Base-by-base conservation (phyloP, 2,888 invertebrate genomes). In the Scelioninae gen. 2 region DNA sequence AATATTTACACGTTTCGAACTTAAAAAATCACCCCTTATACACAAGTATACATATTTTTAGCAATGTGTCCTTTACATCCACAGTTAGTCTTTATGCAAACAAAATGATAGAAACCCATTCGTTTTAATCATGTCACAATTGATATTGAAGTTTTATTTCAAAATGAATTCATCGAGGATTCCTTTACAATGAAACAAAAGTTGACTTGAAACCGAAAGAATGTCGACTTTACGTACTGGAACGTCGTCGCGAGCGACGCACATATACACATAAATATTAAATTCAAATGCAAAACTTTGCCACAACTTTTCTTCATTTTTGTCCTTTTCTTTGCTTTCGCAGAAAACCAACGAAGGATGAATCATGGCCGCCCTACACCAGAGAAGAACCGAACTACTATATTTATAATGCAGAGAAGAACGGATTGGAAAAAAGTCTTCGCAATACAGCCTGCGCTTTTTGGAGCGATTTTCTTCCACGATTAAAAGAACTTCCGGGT, bases 401-500 rank as follows among this genome's bases (percentile, higher is more conserved):
- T 87, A 94, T 95, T 80, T 94, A 96, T 87, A 94, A 96, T 75
- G 94, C 96, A 0, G 93, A 94, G 79, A 91, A 91, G 37, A 89
- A 89, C 68, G 93, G 92, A 74, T 87, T 89, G 74, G 90, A 90
- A 43, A 88, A 89, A 86, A 94, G 96, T 68, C 93, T 95, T 9
- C 88, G 97, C 82, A 91, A 96, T 80, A 90, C 93, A 50, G 92
- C 95, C 48, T 98, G 98, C 87, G 95, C 96, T 60, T 98, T 98
- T 87, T 98, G 98, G 98, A 96, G 96, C 83, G 93, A 95, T 81
- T 96, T 97, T 88, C 89, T 98, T 84, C 97, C 97, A 74, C 92
- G 94, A 86, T 91, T 98, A 79, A 90, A 92, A 86, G 93, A 92
- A 88, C 89, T 90, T 86, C 89, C 90, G 87, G 90, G 91, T 91